Percentiles rank a stretch among this genome's conserved stretches.
phyloP scores from a whole-genome alignment of 2,888 invertebrate species.

The Alloscopus bannaensis region DNA sequence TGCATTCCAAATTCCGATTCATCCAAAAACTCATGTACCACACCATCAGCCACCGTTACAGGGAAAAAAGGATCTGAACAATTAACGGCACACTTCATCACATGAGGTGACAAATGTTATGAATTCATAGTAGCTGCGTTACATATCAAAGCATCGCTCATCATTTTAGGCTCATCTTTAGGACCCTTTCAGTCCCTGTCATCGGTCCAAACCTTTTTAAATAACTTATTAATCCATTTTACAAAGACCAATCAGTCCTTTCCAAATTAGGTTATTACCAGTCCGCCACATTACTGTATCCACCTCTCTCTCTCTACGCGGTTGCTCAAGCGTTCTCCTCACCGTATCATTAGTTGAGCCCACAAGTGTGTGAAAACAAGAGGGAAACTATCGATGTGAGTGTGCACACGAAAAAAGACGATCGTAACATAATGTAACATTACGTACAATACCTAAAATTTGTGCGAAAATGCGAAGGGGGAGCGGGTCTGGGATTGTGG shows the following conservation, averaged over 20 bases:
- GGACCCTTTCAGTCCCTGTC: neutral
- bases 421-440: conserved; percentile 12
- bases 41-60: too few species aligned
- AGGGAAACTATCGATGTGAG: too few species aligned
- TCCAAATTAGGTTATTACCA: neutral
- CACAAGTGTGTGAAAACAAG: neutral
- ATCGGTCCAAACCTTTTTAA: neutral
- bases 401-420: too few species aligned
- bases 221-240: neutral
- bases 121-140: neutral
- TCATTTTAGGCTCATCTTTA: too few species aligned
- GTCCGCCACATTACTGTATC: neutral
- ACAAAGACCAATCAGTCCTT: too few species aligned
- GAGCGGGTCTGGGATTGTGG: too few species aligned
- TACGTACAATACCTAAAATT: conserved; percentile 23
- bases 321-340: neutral
- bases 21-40: too few species aligned
- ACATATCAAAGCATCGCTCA: neutral
- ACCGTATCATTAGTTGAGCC: too few species aligned
- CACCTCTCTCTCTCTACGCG: neutral
- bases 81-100: too few species aligned
- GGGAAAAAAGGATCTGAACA: too few species aligned
- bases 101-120: neutral
- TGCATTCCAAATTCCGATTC: too few species aligned
- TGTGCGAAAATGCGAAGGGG: conserved; percentile 38